phyloP scores from a whole-genome alignment of 2,797 vertebrate genomes.

The Sylvilagus floridanus region DNA sequence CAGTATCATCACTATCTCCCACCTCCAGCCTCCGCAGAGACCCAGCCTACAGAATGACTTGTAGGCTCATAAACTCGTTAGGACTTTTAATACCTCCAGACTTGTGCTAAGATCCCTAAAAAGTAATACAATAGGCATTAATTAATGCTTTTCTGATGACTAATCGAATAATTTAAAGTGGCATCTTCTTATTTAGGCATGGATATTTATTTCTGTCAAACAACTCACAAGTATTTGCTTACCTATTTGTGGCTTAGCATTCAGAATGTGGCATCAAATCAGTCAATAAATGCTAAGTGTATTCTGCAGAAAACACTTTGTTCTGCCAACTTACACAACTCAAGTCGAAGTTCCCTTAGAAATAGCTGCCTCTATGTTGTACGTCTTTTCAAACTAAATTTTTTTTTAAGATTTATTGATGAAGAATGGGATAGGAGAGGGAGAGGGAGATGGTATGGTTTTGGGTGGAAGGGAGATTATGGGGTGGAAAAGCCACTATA shows the following conservation, averaged over 20 bases:
- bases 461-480: too few relatives aligned
- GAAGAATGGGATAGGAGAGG: too few relatives aligned
- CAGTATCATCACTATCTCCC: too few relatives aligned
- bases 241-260: not conserved
- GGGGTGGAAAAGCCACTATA: too few relatives aligned
- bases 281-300: slow-evolving; percentile 7
- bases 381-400: not conserved
- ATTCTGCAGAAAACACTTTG: slow-evolving; percentile 41
- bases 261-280: not conserved
- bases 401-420: too few relatives aligned
- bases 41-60: not conserved
- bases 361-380: not conserved
- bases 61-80: not conserved
- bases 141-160: slow-evolving; percentile 57
- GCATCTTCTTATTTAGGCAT: slow-evolving; percentile 43
- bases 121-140: slow-evolving; percentile 1
- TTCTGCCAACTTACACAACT: slow-evolving; percentile 43
- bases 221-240: not conserved
- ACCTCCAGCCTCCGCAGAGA: not conserved
- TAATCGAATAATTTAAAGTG: slow-evolving; percentile 59
- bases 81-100: not conserved
- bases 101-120: not conserved
- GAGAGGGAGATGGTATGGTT: too few relatives aligned
- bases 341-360: slow-evolving; percentile 8
- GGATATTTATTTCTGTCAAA: slow-evolving; percentile 49